Conservation (phyloP, 2,888 invertebrate genomes). For the Agapetus fuscipes region DNA sequence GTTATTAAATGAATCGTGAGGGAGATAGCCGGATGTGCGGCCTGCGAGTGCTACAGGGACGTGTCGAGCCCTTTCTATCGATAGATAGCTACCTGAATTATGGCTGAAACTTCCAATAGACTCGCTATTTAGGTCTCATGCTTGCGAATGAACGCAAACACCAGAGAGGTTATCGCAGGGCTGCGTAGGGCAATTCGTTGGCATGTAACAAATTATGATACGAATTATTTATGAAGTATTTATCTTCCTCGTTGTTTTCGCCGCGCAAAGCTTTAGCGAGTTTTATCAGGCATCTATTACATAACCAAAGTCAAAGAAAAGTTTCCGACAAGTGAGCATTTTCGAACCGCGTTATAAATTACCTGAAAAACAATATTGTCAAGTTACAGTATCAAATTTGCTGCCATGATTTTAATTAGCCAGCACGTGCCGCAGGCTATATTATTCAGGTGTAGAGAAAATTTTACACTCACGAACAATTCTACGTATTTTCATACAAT, state of each 20-base stretch:
- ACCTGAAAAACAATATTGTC: too few species aligned
- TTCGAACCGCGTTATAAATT: too few species aligned
- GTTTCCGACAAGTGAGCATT: too few species aligned
- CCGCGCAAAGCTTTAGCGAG: neutral
- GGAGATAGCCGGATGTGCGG: conserved; percentile 11
- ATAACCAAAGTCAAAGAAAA: too few species aligned
- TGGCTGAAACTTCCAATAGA: neutral
- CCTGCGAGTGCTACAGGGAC: conserved; percentile 2
- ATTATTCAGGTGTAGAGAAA: too few species aligned
- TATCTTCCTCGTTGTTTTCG: neutral
- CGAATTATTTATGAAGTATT: conserved; percentile 1
- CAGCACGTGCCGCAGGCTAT: too few species aligned
- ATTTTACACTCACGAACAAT: too few species aligned
- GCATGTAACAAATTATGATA: neutral
- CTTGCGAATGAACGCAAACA: neutral
- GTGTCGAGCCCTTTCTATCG: conserved; percentile 3
- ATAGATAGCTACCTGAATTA: conserved; percentile 6
- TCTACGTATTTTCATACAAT: too few species aligned
- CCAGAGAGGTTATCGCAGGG: neutral
- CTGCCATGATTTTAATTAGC: too few species aligned
- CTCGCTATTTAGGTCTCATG: neutral
- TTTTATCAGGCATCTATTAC: neutral
- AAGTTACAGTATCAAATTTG: too few species aligned
- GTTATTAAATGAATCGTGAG: conserved; percentile 14
- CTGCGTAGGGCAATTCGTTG: neutral